These are phyloP conservation scores for Cossypha caffra DNA, from an alignment of 2,797 vertebrate genomes.

Conservation along the genomic window DNA sequence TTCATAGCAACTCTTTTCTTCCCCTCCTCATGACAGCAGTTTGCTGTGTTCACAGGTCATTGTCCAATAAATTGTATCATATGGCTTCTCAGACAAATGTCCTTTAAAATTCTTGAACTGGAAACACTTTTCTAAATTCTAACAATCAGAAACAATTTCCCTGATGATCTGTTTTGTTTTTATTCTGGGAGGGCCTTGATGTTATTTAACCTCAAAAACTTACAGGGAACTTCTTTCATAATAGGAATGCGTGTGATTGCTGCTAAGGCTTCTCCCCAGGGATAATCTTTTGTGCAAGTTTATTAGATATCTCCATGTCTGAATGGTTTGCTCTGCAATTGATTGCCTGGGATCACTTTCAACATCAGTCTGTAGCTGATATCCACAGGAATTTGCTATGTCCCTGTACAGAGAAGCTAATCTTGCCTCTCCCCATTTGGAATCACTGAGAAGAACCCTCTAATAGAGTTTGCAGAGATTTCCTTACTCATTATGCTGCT, in stretches of 20 bases:
- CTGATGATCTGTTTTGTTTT: not conserved
- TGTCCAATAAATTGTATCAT: not conserved
- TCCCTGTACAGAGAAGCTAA: not conserved
- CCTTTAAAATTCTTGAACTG: not conserved
- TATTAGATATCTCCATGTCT: not conserved
- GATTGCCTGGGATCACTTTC: not conserved
- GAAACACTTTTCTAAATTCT: not conserved
- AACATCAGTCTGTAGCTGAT: not conserved
- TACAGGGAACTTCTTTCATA: not conserved
- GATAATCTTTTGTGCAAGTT: not conserved
- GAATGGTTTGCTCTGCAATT: not conserved
- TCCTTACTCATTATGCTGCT: not conserved
- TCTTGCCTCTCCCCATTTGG: not conserved
- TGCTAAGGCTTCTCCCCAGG: not conserved
- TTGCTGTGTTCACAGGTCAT: not conserved
- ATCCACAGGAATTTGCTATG: not conserved
- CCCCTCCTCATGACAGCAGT: not conserved
- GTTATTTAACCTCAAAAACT: not conserved
- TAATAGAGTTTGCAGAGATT: not conserved
- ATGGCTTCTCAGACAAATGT: not conserved
- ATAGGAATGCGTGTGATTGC: not conserved
- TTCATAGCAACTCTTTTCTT: not conserved
- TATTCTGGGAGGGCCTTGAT: not conserved
- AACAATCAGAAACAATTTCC: not conserved
- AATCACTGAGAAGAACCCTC: not conserved